Base-by-base conservation (phyloP, 2,113 vertebrate genomes). In the Trochalopteron elliotii region DNA sequence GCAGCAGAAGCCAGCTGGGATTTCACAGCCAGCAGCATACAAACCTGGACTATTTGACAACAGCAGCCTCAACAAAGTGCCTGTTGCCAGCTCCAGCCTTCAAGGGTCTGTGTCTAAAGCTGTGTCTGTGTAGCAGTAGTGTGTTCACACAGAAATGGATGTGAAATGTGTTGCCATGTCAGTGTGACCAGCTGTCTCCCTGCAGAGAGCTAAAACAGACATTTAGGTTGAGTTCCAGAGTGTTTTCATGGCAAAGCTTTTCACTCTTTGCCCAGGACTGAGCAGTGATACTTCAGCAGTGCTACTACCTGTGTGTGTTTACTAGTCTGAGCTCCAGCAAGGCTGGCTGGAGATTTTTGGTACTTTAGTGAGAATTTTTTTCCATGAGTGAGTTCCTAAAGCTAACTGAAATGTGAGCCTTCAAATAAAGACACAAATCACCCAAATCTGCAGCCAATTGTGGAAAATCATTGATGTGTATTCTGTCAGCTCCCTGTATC, bases 371-470 rank as follows among this genome's bases (percentile, higher is more conserved):
- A 0, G 0, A 31, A 2, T 23, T 63, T 57, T 57, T 57, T 59
- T 39, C 19, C 8, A 33, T 18, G 4, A 42, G 5, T 25, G 33
- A 8, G 11, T 50, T 11, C 44, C 47, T 69, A 63, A 83, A 77
- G 4, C 3, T 33, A 10, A 47, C 39, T 39, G 59, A 90, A 88
- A 80, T 0, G 0, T 23, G 7, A 65, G 10, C 4, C 39, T 37
- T 64, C 35, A 82, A 53, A 25, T 23, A 71, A 35, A 72, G 50
- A 27, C 8, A 63, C 24, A 71, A 89, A 24, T 44, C 0, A 0
- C 12, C 5, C 17, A 78, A 47, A 88, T 37, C 19, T 28, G 9
- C 31, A 52, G 16, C 20, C 21, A 37, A 1, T 68, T 74, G 63
- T 23, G 7, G 24, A 56, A 70, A 63, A 52, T 3, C 10, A 2